These are phyloP conservation scores for Microctonus aethiopoides DNA, from an alignment of 2,888 invertebrate species.

Conservation along the genomic window DNA sequence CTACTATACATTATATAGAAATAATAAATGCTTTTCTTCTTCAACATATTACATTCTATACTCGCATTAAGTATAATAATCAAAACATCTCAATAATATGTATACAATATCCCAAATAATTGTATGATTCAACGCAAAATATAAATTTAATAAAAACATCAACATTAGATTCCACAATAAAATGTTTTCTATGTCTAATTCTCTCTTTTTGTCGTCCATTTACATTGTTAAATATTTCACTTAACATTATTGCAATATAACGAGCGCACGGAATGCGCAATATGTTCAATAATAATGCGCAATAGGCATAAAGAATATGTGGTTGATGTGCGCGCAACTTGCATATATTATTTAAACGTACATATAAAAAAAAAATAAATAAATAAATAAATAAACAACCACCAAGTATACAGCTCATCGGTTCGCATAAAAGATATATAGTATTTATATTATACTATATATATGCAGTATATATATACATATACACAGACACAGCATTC, in stretches of 20 bases:
- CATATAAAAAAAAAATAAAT: neutral
- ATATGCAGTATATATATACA: too few species aligned
- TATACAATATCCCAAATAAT: too few species aligned
- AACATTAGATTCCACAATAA: too few species aligned
- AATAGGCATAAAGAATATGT: slow-evolving; percentile 12
- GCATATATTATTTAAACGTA: neutral
- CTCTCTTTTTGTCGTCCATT: neutral
- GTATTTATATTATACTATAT: neutral
- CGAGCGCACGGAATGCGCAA: neutral
- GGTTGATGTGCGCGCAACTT: slow-evolving; percentile 3
- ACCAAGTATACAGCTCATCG: neutral
- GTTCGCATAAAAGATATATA: neutral
- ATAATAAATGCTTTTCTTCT: neutral
- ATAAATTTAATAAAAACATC: neutral
- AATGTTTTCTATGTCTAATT: neutral
- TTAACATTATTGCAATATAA: neutral
- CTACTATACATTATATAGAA: too few species aligned
- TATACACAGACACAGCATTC: neutral
- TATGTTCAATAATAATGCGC: slow-evolving; percentile 16
- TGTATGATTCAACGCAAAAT: too few species aligned
- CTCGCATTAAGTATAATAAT: too few species aligned
- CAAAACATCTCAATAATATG: too few species aligned
- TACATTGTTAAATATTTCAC: neutral
- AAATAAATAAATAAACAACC: neutral
- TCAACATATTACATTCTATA: too few species aligned